Evolutionary conservation across 2,888 invertebrate species (phyloP).

Genomic region (Ophraella communa): DNA sequence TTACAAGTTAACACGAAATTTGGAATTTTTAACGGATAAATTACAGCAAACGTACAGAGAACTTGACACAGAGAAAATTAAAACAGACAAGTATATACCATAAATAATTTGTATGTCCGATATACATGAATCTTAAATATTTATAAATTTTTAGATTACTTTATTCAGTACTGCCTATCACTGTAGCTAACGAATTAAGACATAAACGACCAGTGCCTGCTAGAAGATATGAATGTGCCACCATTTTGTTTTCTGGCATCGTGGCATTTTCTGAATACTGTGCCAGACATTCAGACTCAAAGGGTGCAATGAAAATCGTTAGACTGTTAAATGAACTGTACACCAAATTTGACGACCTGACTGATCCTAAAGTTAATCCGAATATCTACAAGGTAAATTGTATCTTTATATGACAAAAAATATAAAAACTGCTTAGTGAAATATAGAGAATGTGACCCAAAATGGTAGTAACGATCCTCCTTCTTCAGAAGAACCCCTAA

Average conservation of each 20-base stretch:
- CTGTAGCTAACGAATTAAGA: slow-evolving; percentile 92
- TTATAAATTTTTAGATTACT: slow-evolving; percentile 71
- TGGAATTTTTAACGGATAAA: slow-evolving; percentile 93
- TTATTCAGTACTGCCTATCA: slow-evolving; percentile 92
- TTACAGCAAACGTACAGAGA: slow-evolving; percentile 93
- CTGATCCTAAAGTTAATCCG: slow-evolving; percentile 90
- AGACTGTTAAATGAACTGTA: slow-evolving; percentile 92
- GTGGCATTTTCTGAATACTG: slow-evolving; percentile 93
- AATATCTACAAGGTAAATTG: slow-evolving; percentile 88
- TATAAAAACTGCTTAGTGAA: no score
- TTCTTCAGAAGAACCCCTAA: no score
- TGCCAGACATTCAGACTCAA: slow-evolving; percentile 87
- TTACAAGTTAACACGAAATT: slow-evolving; percentile 91
- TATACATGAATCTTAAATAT: background rate
- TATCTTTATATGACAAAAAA: background rate
- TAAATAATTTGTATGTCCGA: background rate
- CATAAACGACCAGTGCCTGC: slow-evolving; percentile 92
- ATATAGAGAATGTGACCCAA: no score
- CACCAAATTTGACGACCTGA: slow-evolving; percentile 91
- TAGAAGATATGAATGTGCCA: slow-evolving; percentile 86
- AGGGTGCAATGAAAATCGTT: slow-evolving; percentile 95
- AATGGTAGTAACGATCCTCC: no score
- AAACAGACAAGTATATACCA: slow-evolving; percentile 79
- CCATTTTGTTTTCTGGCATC: slow-evolving; percentile 91
- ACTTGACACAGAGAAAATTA: slow-evolving; percentile 92